Evolutionary conservation across 2,113 vertebrate genomes (phyloP).

Genomic region (Aythya baeri): DNA sequence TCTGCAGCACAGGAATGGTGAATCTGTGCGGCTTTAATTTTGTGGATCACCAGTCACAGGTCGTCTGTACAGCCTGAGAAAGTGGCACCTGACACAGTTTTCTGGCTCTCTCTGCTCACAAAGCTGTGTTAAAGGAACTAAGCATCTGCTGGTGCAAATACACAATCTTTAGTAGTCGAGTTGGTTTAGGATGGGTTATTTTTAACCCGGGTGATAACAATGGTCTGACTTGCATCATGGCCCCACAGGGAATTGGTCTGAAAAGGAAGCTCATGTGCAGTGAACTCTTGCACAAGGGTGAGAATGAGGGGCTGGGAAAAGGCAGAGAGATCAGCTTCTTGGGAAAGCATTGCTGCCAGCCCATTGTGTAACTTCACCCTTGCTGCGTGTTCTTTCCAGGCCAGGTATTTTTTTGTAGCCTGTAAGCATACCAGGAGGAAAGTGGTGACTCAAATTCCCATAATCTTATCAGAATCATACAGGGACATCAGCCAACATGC

Average conservation of each 20-base stretch:
- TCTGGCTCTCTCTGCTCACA: not conserved
- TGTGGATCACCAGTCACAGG: not conserved
- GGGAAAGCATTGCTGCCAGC: conserved; percentile 29
- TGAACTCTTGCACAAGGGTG: not conserved
- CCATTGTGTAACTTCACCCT: conserved; percentile 36
- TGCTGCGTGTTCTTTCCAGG: conserved; percentile 11
- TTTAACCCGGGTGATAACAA: conserved; percentile 7
- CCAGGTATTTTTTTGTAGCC: conserved; percentile 29
- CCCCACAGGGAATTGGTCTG: not conserved
- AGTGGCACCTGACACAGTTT: not conserved
- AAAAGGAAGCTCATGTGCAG: not conserved
- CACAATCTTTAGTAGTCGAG: not conserved
- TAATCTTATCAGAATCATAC: not conserved
- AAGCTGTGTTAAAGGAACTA: not conserved
- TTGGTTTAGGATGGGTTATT: conserved; percentile 28
- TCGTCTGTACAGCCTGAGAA: not conserved
- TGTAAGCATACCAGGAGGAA: conserved; percentile 32
- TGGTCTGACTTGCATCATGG: not conserved
- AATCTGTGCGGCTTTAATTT: not conserved
- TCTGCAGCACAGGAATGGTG: not conserved
- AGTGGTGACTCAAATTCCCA: conserved; percentile 12
- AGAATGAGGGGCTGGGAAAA: not conserved
- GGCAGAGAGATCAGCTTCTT: not conserved
- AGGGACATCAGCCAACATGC: not conserved
- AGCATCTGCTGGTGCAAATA: not conserved